Percentiles rank a stretch among this genome's conserved stretches.
phyloP scores from a whole-genome alignment of 2,113 vertebrate genomes.

The Ibidorhyncha struthersii region DNA sequence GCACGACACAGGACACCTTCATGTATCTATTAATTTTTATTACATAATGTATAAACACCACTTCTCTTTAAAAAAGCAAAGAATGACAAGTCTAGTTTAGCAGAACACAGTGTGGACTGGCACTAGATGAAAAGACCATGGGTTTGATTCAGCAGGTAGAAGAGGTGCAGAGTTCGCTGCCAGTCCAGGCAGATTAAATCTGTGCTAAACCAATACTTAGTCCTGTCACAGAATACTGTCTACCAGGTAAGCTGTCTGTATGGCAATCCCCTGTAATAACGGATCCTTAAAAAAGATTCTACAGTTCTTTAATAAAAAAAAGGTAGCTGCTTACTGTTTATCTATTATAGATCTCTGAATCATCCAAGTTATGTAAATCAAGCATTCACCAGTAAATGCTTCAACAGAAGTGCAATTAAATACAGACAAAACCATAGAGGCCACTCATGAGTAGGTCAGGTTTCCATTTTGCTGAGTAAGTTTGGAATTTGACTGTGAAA shows the following conservation, averaged over 20 bases:
- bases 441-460: background rate
- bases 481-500: background rate
- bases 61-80: background rate
- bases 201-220: background rate
- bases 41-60: slow-evolving; percentile 49
- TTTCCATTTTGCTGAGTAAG: background rate
- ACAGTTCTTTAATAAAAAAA: background rate
- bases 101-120: background rate
- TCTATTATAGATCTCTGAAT: background rate
- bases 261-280: background rate
- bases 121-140: background rate
- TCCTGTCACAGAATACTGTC: background rate
- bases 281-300: background rate
- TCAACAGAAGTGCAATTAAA: background rate
- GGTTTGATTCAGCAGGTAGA: background rate
- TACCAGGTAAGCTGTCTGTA: background rate
- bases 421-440: slow-evolving; percentile 17
- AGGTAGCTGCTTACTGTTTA: background rate
- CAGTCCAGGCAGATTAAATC: background rate
- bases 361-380: background rate
- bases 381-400: slow-evolving; percentile 32
- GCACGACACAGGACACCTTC: background rate
- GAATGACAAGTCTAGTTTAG: slow-evolving; percentile 17
- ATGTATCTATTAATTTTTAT: slow-evolving; percentile 33
- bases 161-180: background rate